Percentiles rank a stretch among this genome's conserved stretches.
phyloP scores from a whole-genome alignment of 2,797 vertebrate genomes.

The Cuculus canorus region DNA sequence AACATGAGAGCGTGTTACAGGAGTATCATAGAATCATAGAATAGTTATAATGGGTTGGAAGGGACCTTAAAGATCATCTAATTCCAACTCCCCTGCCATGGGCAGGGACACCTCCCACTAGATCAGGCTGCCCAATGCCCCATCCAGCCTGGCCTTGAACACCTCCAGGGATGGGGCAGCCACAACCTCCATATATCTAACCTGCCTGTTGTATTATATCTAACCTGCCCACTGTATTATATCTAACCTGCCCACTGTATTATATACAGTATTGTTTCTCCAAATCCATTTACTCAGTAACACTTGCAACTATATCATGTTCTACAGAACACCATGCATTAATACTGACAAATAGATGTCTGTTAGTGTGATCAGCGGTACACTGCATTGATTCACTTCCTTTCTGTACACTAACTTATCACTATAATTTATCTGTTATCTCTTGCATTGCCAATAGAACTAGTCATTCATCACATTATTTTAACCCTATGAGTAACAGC shows the following conservation, averaged over 20 bases:
- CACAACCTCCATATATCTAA: no score
- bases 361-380: background rate
- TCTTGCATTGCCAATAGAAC: background rate
- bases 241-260: no score
- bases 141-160: no score
- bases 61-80: no score
- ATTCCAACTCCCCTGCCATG: no score
- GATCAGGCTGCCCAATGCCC: no score
- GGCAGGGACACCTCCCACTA: no score
- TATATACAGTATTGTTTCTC: background rate
- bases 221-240: no score
- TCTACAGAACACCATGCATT: background rate
- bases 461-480: background rate
- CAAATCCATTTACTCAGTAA: background rate
- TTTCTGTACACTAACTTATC: background rate
- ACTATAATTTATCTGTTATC: fast-evolving
- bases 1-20: background rate
- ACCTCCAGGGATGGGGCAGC: no score
- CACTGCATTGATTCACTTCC: background rate
- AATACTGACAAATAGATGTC: background rate
- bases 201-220: no score
- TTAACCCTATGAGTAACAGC: background rate
- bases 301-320: fast-evolving
- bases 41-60: no score
- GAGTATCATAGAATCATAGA: no score